Conservation (phyloP, 2,113 vertebrate genomes). For the Eolophus roseicapilla region DNA sequence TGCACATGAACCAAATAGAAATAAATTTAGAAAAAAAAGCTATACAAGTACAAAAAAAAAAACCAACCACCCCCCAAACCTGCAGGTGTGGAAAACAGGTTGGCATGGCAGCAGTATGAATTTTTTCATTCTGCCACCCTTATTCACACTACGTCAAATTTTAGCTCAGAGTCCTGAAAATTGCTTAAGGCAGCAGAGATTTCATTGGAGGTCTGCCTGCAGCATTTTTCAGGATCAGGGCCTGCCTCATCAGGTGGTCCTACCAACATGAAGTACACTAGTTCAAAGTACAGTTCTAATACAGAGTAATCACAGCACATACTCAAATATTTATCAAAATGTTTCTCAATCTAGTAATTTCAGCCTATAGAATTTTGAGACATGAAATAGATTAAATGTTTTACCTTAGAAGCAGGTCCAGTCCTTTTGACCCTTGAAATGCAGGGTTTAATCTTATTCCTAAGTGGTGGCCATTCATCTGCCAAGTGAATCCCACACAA, state of each 20-base stretch:
- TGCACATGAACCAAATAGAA: background rate
- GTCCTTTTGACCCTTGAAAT: slow-evolving; percentile 79
- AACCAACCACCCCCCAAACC: background rate
- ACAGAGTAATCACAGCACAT: slow-evolving; percentile 24
- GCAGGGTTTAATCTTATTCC: slow-evolving; percentile 76
- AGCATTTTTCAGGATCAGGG: background rate
- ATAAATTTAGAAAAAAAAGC: background rate
- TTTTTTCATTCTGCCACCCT: background rate
- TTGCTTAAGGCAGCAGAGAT: background rate
- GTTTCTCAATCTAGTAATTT: slow-evolving; percentile 26
- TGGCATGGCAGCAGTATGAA: background rate
- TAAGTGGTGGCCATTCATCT: slow-evolving; percentile 78
- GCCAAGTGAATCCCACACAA: slow-evolving; percentile 77
- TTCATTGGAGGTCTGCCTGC: background rate
- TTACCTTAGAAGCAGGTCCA: slow-evolving; percentile 78
- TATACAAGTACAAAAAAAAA: background rate
- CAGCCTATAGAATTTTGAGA: slow-evolving; percentile 23
- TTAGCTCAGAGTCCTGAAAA: background rate
- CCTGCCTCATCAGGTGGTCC: background rate
- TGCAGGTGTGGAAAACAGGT: background rate
- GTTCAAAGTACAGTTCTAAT: background rate
- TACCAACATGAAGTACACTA: background rate
- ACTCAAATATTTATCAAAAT: slow-evolving; percentile 38
- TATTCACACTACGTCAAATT: background rate
- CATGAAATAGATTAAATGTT: slow-evolving; percentile 16